Base-by-base conservation (phyloP, 2,113 vertebrate genomes). In the Rhipidura dahli region DNA sequence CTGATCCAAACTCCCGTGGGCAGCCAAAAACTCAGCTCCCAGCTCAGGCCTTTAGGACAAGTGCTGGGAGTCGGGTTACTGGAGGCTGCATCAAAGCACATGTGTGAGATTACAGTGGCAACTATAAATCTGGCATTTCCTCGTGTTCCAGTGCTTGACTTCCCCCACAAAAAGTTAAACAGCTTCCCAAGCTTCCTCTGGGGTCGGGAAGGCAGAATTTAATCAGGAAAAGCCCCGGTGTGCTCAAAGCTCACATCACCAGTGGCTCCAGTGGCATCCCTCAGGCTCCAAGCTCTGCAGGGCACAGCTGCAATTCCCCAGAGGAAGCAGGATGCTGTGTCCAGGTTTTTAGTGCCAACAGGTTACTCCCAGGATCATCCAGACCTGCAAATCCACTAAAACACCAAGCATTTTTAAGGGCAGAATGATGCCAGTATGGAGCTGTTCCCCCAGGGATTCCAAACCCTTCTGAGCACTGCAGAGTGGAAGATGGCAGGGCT, bases 51-150 rank as follows among this genome's bases (percentile, higher is more conserved):
- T 77, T 47, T 24, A 39, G 84, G 65, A 37, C 54, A 85, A 91
- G 44, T 0, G 0, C 15, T 6, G 7, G 69, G 80, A 88, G 40
- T 93, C 83, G 28, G 75, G 83, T 93, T 94, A 73, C 83, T 6
- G 6, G 40, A 47, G 57, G 75, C 83, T 94, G 37, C 61, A 82
- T 39, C 54, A 69, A 78, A 91, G 90, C 79, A 88, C 65, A 44
- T 35, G 75, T 88, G 93, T 2, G 14, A 93, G 70, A 73, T 94
- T 70, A 85, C 87, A 79, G 90, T 61, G 75, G 87, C 87, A 91
- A 23, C 73, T 42, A 73, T 78, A 94, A 87, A 93, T 76, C 76
- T n/a, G 63, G 53, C 66, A 76, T 91, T 96, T 89, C 76, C 81
- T 53, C 18, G 3, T n/a, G 40, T 45, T 86, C 69, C 66, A 72